A percentile compares a stretch with the other conserved stretches of the same genome.
phyloP scores from a whole-genome alignment of 2,113 vertebrate species.

The Pardalotus punctatus region DNA sequence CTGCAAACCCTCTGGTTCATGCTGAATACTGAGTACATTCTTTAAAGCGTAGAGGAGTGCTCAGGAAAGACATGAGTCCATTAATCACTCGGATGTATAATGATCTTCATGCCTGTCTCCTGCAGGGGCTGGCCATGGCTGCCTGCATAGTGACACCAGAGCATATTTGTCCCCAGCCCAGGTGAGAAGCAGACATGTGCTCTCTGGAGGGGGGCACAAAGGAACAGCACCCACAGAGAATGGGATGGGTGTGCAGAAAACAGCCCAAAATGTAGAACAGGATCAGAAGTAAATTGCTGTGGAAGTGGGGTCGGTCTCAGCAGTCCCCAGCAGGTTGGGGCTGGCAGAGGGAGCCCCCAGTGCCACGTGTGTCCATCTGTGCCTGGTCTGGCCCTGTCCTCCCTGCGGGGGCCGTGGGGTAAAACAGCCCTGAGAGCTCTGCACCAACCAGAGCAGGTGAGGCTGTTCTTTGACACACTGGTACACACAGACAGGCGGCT shows the following conservation, averaged over 20 bases:
- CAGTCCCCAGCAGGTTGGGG: neutral
- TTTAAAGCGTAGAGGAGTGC: neutral
- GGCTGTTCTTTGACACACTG: neutral
- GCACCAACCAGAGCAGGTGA: neutral
- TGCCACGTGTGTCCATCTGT: rapidly evolving
- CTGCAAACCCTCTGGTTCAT: neutral
- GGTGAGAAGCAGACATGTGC: rapidly evolving
- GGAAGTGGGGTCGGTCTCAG: neutral
- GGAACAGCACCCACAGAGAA: rapidly evolving
- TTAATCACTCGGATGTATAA: neutral
- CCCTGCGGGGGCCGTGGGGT: rapidly evolving
- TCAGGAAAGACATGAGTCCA: neutral
- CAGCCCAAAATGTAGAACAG: rapidly evolving
- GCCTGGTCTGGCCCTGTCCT: rapidly evolving
- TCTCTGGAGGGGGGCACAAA: neutral
- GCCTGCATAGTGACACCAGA: neutral
- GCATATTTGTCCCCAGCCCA: neutral
- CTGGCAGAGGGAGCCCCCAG: neutral
- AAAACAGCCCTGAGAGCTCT: neutral
- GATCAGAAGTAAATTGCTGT: neutral
- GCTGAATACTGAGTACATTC: neutral
- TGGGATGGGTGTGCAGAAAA: neutral
- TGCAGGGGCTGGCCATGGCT: neutral
- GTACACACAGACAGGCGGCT: neutral
- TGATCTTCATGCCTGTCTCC: neutral